Conservation (phyloP, 2,113 vertebrate genomes). For the Hypocryptadius cinnamomeus region DNA sequence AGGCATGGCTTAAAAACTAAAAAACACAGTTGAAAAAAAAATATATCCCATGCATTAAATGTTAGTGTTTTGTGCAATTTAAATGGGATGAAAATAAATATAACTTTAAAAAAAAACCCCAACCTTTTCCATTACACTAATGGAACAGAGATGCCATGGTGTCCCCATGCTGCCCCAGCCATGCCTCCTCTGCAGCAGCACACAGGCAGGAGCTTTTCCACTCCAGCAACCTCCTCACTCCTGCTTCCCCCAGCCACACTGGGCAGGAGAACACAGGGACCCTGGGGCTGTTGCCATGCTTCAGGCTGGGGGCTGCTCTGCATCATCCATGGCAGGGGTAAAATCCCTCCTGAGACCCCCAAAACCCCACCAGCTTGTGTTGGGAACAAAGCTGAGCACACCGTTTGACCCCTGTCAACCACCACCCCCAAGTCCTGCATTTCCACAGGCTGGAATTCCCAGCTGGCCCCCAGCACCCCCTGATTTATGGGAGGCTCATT, state of each 20-base stretch:
- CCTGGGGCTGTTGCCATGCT: background rate
- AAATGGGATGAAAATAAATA: no score
- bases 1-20: no score
- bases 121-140: no score
- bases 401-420: fast-evolving
- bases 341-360: background rate
- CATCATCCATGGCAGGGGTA: background rate
- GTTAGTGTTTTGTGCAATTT: no score
- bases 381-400: background rate
- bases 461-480: background rate
- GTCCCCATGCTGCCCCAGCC: background rate
- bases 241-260: background rate
- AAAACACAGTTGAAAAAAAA: no score
- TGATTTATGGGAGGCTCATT: background rate
- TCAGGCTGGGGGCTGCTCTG: background rate
- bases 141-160: background rate
- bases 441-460: background rate
- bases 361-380: background rate
- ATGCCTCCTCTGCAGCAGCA: background rate
- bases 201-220: background rate
- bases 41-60: no score
- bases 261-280: background rate
- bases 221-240: background rate
- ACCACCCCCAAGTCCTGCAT: background rate
- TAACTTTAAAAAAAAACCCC: no score